Percentiles rank a stretch among this genome's conserved stretches.
These are phyloP conservation scores for Borostomias antarcticus DNA, from an alignment of 2,797 vertebrate species.

Conservation along the genomic window DNA sequence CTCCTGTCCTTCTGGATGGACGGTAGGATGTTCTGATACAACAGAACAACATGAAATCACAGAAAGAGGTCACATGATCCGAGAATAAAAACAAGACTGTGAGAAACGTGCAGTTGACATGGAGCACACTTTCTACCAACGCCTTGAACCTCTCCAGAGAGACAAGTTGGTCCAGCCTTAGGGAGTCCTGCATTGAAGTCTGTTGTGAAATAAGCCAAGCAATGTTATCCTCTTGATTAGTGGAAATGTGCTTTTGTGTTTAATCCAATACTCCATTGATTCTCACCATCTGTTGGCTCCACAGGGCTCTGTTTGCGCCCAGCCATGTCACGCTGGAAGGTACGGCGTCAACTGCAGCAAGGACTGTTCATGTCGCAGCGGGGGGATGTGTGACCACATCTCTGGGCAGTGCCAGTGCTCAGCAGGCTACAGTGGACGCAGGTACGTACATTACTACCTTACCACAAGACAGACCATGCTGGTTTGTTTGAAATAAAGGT, in stretches of 20 bases:
- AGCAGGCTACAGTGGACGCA: slow-evolving; percentile 93
- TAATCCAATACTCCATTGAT: background rate
- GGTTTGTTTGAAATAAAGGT: background rate
- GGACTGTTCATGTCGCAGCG: slow-evolving; percentile 94
- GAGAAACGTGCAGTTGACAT: too few relatives aligned
- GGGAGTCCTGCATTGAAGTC: too few relatives aligned
- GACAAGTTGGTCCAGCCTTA: too few relatives aligned
- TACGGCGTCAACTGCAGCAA: slow-evolving; percentile 96
- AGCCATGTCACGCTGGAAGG: slow-evolving; percentile 90
- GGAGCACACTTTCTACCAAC: too few relatives aligned
- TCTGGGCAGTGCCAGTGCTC: slow-evolving; percentile 91
- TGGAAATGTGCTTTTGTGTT: background rate
- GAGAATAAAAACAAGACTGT: slow-evolving; percentile 28
- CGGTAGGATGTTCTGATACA: too few relatives aligned
- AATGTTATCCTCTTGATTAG: background rate
- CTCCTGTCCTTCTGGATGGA: slow-evolving; percentile 93
- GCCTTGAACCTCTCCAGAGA: too few relatives aligned
- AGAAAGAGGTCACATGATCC: too few relatives aligned
- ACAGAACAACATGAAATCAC: too few relatives aligned
- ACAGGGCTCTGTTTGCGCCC: slow-evolving; percentile 94
- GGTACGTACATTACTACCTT: slow-evolving; percentile 71
- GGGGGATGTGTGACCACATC: slow-evolving; percentile 91
- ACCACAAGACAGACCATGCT: background rate
- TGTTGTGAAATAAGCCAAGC: too few relatives aligned
- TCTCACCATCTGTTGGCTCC: slow-evolving; percentile 10